Evolutionary conservation across 92 coral and sea anemone genomes (phyloP).

Genomic region (Bergia sp.): DNA sequence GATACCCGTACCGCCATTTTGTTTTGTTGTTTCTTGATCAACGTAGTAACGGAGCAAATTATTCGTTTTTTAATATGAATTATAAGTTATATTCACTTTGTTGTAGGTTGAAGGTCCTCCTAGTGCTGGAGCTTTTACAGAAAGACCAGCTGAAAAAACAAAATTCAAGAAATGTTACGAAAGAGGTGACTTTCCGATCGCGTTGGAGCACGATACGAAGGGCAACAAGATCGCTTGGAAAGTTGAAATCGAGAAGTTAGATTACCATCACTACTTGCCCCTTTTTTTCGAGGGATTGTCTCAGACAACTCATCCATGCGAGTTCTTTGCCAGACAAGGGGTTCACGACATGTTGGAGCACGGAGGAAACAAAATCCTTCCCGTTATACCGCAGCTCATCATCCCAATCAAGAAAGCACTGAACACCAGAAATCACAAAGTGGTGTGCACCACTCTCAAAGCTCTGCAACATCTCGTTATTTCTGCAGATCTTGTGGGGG

Average conservation of each 20-base stretch:
- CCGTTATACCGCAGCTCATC: conserved; percentile 96
- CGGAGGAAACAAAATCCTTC: conserved; percentile 92
- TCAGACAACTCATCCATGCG: conserved; percentile 94
- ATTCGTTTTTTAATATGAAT: neutral
- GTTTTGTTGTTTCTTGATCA: neutral
- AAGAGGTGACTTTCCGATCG: conserved; percentile 99
- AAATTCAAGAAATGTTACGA: conserved; percentile 95
- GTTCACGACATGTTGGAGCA: conserved; percentile 99
- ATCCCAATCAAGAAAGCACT: conserved; percentile 95
- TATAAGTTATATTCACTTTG: neutral
- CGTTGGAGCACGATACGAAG: conserved; percentile 98
- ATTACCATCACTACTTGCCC: conserved; percentile 97
- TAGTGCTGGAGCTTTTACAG: conserved; percentile 84
- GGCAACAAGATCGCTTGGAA: conserved; percentile 99
- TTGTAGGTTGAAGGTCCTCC: conserved; percentile 87
- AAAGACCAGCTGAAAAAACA: conserved; percentile 84
- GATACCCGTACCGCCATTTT: neutral
- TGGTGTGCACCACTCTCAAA: conserved; percentile 92
- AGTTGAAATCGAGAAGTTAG: conserved; percentile 97
- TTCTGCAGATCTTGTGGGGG: conserved; percentile 91
- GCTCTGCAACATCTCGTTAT: conserved; percentile 89
- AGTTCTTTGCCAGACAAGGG: conserved; percentile 98
- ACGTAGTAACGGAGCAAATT: conserved; percentile 3
- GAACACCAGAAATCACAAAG: conserved; percentile 81
- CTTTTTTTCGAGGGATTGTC: conserved; percentile 97